Evolutionary conservation across 1,140 invertebrate genomes (phyloP).

Genomic region (Drosophila quadrilineata): DNA sequence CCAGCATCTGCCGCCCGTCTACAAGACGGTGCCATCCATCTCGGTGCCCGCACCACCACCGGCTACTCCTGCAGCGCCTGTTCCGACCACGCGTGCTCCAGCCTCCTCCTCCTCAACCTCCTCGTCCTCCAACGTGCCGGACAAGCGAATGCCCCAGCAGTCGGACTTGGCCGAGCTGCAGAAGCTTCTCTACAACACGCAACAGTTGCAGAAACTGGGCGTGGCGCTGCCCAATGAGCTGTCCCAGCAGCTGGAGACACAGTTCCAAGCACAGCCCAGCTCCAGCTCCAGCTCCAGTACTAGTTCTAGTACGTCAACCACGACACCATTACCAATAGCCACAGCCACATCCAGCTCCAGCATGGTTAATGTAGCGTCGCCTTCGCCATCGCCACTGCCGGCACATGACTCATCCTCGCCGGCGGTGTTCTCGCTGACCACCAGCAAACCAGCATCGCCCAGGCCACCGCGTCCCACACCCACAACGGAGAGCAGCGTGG

Average conservation of each 20-base stretch:
- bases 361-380: not conserved
- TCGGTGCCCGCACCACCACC: not conserved
- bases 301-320: not conserved
- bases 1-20: conserved; percentile 68
- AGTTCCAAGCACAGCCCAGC: conserved; percentile 42
- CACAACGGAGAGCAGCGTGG: conserved; percentile 64
- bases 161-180: conserved; percentile 64
- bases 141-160: conserved; percentile 17
- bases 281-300: not conserved
- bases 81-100: not conserved
- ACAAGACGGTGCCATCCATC: conserved; percentile 47
- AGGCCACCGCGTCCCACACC: conserved; percentile 24
- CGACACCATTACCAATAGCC: not conserved
- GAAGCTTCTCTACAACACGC: conserved; percentile 73
- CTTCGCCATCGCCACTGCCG: conserved; percentile 19
- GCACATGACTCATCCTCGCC: conserved; percentile 61
- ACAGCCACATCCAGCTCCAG: not conserved
- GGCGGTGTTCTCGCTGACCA: conserved; percentile 73
- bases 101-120: not conserved
- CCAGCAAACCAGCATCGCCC: conserved; percentile 45
- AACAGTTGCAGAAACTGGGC: conserved; percentile 81
- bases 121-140: not conserved
- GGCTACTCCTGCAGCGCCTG: not conserved
- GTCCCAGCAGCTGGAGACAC: conserved; percentile 64
- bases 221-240: conserved; percentile 76